Evolutionary conservation across 1,140 invertebrate genomes (phyloP).

Genomic region (Limonius californicus): DNA sequence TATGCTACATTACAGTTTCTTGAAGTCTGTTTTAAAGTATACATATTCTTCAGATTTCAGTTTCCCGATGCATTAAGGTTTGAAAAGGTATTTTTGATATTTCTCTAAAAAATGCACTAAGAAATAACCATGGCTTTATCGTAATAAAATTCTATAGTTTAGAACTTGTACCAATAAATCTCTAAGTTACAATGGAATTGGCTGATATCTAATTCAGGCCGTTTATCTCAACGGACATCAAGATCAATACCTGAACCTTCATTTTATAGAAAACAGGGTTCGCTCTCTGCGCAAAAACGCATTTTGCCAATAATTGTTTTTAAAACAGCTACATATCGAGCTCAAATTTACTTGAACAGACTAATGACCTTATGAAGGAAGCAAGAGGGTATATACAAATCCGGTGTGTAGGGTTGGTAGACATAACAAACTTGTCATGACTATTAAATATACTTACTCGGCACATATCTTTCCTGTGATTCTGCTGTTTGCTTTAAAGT

Average conservation of each 20-base stretch:
- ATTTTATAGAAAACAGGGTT: neutral
- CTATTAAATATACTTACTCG: no score
- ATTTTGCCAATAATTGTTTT: no score
- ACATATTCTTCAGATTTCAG: neutral
- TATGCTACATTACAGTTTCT: neutral
- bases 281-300: neutral
- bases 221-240: conserved; percentile 13
- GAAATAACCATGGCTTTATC: neutral
- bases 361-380: neutral
- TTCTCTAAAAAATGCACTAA: neutral
- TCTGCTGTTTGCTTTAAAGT: no score
- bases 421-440: no score
- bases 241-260: conserved; percentile 14
- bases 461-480: no score
- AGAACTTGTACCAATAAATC: conserved; percentile 9
- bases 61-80: no score
- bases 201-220: conserved; percentile 16
- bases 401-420: no score
- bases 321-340: neutral
- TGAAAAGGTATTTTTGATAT: neutral
- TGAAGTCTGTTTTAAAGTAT: neutral
- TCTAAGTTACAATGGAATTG: conserved; percentile 16
- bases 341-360: neutral
- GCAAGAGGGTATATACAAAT: no score
- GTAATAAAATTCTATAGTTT: conserved; percentile 11